Conservation (phyloP, 2,888 invertebrate species). For the Mallateleia sp. region DNA sequence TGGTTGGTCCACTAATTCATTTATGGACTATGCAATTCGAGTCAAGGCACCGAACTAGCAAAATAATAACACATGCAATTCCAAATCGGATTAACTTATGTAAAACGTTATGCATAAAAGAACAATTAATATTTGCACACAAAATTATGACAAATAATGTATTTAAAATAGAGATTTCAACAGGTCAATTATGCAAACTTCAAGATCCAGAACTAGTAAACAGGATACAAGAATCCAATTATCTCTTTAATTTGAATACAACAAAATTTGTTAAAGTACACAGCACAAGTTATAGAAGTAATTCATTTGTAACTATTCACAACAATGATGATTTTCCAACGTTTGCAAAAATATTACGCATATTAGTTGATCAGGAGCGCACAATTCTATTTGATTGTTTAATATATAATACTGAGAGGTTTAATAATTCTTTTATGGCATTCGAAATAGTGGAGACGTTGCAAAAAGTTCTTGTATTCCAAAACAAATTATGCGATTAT, state of each 20-base stretch:
- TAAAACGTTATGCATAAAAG: too few relatives aligned
- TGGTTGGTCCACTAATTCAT: constrained; percentile 20
- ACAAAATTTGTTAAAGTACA: constrained; percentile 24
- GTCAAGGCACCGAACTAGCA: constrained; percentile 31
- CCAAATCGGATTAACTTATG: neutral
- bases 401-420: neutral
- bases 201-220: constrained; percentile 4
- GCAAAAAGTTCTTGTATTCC: neutral
- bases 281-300: constrained; percentile 20
- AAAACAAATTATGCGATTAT: neutral
- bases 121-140: neutral
- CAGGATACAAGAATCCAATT: constrained; percentile 12
- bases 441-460: constrained; percentile 8
- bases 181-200: neutral
- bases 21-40: constrained; percentile 19
- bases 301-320: constrained; percentile 16
- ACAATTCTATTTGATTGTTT: constrained; percentile 29
- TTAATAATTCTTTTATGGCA: constrained; percentile 13
- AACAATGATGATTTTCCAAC: constrained; percentile 20
- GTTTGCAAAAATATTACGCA: constrained; percentile 28
- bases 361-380: constrained; percentile 17
- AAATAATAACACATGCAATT: too few relatives aligned
- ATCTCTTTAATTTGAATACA: neutral
- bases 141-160: neutral
- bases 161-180: neutral